Conservation (phyloP, 1,140 invertebrate genomes). For the Drosophila neocordata region DNA sequence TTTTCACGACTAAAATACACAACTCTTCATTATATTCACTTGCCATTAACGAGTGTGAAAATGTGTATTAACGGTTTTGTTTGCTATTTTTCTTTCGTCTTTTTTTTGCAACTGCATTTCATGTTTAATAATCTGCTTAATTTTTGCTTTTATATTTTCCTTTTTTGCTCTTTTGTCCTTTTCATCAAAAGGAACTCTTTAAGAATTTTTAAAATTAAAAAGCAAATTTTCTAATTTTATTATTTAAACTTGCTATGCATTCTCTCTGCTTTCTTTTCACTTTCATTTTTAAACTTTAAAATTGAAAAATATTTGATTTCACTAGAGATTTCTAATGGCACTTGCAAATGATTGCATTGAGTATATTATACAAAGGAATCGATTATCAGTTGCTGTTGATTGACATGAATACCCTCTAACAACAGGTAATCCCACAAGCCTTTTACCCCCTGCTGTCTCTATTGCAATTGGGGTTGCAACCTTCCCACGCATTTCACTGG, state of each 20-base stretch:
- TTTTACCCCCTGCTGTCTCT: neutral
- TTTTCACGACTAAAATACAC: conserved; percentile 3
- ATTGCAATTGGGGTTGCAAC: conserved; percentile 13
- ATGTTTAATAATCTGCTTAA: no score
- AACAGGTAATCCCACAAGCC: conserved; percentile 13
- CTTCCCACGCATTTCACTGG: conserved; percentile 72
- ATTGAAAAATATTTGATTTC: neutral
- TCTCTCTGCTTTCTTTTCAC: no score
- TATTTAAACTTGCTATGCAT: no score
- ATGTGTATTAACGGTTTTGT: no score
- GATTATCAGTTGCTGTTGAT: neutral
- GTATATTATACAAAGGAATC: neutral
- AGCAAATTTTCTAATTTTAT: no score
- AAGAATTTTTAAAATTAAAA: no score
- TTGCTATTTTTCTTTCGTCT: no score
- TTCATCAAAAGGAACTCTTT: no score
- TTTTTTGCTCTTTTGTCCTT: no score
- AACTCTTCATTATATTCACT: conserved; percentile 54
- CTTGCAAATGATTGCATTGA: neutral
- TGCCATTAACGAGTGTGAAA: neutral
- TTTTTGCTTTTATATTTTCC: no score
- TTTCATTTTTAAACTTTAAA: neutral
- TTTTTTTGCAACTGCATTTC: no score
- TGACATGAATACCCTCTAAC: neutral
- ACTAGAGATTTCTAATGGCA: conserved; percentile 1